A percentile compares a stretch with the other conserved stretches of the same genome.
Conservation (phyloP, 2,888 invertebrate genomes). For the Eupithecia centaureata region DNA sequence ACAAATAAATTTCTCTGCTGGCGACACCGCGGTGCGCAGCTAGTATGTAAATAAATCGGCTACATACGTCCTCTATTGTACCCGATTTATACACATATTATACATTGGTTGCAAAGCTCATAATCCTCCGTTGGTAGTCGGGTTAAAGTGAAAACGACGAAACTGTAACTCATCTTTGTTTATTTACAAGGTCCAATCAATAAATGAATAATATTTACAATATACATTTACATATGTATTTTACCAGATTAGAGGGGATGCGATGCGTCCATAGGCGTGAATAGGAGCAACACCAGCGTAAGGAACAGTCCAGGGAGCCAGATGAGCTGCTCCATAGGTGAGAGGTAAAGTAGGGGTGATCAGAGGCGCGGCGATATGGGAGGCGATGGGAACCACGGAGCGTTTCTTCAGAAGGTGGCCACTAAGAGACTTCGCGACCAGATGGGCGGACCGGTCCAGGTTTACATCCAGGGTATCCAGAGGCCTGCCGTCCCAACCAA, state of each 20-base stretch:
- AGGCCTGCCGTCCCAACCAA: constrained; percentile 73
- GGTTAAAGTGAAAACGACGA: too few relatives aligned
- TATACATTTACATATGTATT: background rate
- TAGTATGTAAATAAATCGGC: too few relatives aligned
- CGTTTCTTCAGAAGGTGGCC: constrained; percentile 66
- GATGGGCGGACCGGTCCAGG: constrained; percentile 70
- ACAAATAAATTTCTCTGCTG: too few relatives aligned
- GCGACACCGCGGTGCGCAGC: too few relatives aligned
- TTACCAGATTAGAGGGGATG: constrained; percentile 46
- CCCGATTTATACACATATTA: too few relatives aligned
- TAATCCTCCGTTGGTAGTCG: too few relatives aligned
- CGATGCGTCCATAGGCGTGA: constrained; percentile 29
- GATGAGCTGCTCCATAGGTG: constrained; percentile 24
- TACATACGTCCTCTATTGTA: too few relatives aligned
- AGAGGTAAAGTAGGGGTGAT: constrained; percentile 22
- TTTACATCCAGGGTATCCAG: constrained; percentile 75
- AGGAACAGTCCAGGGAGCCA: constrained; percentile 31
- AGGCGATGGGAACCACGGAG: constrained; percentile 43
- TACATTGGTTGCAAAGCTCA: too few relatives aligned
- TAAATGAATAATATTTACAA: constrained; percentile 14
- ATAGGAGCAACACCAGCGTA: constrained; percentile 32
- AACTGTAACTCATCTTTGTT: constrained; percentile 75
- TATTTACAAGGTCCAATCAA: constrained; percentile 53
- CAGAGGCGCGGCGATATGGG: constrained; percentile 27
- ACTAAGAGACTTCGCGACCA: constrained; percentile 63